Base-by-base conservation (phyloP, 2,888 invertebrate genomes). In the Macaria liturata region DNA sequence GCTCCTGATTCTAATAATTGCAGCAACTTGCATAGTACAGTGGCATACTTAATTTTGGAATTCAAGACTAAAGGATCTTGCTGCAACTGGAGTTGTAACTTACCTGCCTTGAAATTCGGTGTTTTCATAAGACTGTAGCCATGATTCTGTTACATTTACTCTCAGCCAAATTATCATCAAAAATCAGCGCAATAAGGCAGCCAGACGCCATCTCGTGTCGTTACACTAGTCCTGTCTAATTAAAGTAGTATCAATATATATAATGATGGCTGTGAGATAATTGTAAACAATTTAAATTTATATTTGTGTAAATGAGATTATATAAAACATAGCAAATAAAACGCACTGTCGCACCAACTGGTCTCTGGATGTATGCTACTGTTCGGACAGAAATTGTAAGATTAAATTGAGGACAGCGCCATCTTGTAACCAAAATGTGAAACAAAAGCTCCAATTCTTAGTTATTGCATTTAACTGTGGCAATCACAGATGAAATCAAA, bases 241-340 rank as follows among this genome's bases (percentile, higher is more conserved):
- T 86, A 88, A 90, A 87, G 91, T 91, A 91, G 91, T 87, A 88
- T 90, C 91, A 91, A 90, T 91, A 90, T 90, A 90, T 90, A 86
- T 91, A 91, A 91, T 90, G 91, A 91, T 91, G 91, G 91, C 91
- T 91, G 91, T 91, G 91, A 91, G 91, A 86, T 91, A 89, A 89
- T 87, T 87, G 84, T 88, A 88, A 89, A 91, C 89, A 87, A 87
- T 88, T 91, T 89, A 90, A 91, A 89, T 87, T 88, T 87, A 88
- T 91, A 91, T 87, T 68, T 87, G 77, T 88, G 84, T 90, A 88
- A 88, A 88, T 83, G 83, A 83, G 80, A 72, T 74, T 72, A 70
- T 69, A 69, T 66, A 80, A 77, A 81, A 81, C 80, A 85, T 85
- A 84, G 81, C 82, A 81, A 83, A 75, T 61, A 68, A 70, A 72